Conservation (phyloP, 1,140 invertebrate genomes). For the Popillia japonica region DNA sequence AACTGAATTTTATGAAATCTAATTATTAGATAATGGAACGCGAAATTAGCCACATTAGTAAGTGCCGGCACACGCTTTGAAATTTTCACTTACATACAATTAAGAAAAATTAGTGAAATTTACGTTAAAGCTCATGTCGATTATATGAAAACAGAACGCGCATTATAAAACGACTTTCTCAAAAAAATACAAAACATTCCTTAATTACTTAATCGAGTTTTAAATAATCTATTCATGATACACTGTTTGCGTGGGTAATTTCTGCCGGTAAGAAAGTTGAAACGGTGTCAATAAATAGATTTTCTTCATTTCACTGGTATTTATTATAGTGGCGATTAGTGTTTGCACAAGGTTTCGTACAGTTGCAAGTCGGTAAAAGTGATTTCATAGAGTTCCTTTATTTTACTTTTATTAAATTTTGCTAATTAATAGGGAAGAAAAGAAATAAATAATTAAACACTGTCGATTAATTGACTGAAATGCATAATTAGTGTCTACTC, state of each 20-base stretch:
- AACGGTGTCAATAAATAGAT: not conserved
- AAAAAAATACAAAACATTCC: not conserved
- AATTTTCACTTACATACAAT: not conserved
- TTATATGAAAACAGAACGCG: not conserved
- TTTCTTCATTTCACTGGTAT: not conserved
- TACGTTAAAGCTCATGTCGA: not conserved
- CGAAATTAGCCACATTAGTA: not conserved
- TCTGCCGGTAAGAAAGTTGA: not conserved
- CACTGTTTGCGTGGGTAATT: not conserved
- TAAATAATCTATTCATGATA: not conserved
- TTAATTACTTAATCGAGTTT: not conserved
- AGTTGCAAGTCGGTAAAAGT: not conserved
- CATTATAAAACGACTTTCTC: constrained; percentile 6
- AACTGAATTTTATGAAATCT: not conserved
- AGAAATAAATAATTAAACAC: no score
- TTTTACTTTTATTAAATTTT: not conserved
- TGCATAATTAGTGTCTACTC: no score
- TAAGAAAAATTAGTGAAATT: not conserved
- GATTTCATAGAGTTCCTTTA: not conserved
- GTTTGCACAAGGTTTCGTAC: not conserved
- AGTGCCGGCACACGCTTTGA: not conserved
- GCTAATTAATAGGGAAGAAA: no score
- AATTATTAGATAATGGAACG: not conserved
- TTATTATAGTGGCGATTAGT: not conserved
- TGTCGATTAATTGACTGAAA: no score